Conservation (phyloP, 2,797 vertebrate genomes). For the Bradypus variegatus region DNA sequence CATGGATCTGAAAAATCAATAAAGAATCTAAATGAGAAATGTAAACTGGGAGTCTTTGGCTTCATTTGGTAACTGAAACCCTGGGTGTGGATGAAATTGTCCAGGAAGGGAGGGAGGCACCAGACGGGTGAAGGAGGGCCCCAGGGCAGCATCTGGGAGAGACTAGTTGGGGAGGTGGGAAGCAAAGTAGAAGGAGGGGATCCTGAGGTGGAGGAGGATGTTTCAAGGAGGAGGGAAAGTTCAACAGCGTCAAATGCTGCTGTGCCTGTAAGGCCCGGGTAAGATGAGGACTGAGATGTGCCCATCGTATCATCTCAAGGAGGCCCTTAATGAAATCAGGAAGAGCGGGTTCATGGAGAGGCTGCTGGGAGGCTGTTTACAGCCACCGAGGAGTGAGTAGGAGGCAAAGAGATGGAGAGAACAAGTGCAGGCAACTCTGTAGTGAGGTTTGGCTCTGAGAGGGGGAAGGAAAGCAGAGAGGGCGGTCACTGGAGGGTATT, state of each 20-base stretch:
- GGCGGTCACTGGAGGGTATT: background rate
- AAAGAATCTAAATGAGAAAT: background rate
- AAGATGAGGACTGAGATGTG: background rate
- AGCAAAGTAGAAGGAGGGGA: background rate
- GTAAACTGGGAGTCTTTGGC: too few species aligned
- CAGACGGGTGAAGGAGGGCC: background rate
- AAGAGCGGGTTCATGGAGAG: background rate
- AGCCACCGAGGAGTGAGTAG: background rate
- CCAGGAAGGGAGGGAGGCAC: background rate
- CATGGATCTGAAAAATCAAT: background rate
- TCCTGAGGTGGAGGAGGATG: background rate
- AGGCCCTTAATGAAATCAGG: background rate
- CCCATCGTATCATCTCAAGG: background rate
- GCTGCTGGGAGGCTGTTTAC: background rate
- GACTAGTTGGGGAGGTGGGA: background rate
- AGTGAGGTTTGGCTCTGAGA: background rate
- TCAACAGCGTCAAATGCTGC: background rate
- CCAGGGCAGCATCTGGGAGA: background rate
- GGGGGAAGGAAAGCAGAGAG: background rate
- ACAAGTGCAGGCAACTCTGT: background rate
- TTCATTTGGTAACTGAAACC: background rate
- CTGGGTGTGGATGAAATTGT: too few species aligned
- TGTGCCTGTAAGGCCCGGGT: background rate
- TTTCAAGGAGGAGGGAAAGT: background rate
- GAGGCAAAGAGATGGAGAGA: background rate